Base-by-base conservation (phyloP, 1,140 invertebrate genomes). In the Formica exsecta region DNA sequence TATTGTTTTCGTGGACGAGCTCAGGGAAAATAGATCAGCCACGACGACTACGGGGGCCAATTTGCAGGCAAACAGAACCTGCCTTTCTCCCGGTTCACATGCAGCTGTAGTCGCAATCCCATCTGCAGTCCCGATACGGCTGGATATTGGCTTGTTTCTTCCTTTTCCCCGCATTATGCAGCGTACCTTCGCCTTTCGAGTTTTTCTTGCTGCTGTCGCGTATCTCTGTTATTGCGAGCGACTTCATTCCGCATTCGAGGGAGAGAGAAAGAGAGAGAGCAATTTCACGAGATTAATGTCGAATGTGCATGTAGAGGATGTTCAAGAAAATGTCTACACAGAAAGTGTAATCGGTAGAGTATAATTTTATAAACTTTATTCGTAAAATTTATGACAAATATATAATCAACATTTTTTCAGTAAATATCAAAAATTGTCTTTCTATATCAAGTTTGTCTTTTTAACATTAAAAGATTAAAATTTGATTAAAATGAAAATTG, bases 171-270 rank as follows among this genome's bases (percentile, higher is more conserved):
- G 54, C 38, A 74, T 80, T 70, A 80, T 80, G 48, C 77, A 66
- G 44, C 25, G n/a, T 79, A 80, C 22, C 77, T 70, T 80, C 36
- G 65, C 65, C 38, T 83, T 61, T 73, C 22, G 65, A 41, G 36
- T 81, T 66, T 73, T 81, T 61, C 57, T 83, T 83, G 54, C 51
- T 22, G 32, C 44, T 71, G 79, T 83, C 79, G 79, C 79, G 61
- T 3, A 51, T 25, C 9, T 83, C 54, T 74, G 38, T 61, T 61
- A 73, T n/a, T 29, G 66, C 25, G 54, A 81, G 54, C 32, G 54
- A 48, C 68, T 83, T 83, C 13, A 83, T 81, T 73, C 36, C 54
- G 25, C 41, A 11, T 79, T 79, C n/a, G 29, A 54, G 29, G 13
- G 44, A 38, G 54, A 81, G 41, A 44, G 41, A 44, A 7, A 44